phyloP scores from a whole-genome alignment of 2,797 vertebrate genomes.

The Balearica regulorum region DNA sequence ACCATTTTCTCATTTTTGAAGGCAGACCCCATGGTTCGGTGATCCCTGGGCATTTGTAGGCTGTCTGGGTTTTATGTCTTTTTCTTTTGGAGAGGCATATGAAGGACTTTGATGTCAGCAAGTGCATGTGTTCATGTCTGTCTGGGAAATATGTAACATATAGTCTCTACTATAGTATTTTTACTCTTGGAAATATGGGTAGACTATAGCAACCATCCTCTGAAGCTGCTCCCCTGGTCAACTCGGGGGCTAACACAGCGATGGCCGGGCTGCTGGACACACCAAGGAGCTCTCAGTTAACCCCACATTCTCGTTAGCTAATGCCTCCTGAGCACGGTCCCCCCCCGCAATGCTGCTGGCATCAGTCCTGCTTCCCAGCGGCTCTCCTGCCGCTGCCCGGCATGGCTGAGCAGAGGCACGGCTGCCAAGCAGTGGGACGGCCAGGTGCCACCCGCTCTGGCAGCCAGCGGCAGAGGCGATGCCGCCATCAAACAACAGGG shows the following conservation, averaged over 20 bases:
- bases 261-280: too few relatives aligned
- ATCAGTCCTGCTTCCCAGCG: accelerated
- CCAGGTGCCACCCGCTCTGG: too few relatives aligned
- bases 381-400: background rate
- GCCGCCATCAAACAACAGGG: background rate
- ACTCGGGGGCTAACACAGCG: accelerated
- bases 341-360: background rate
- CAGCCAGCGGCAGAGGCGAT: accelerated
- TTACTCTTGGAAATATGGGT: background rate
- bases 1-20: background rate
- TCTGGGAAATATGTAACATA: background rate
- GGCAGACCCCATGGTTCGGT: background rate
- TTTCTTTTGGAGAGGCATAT: background rate
- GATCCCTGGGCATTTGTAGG: background rate
- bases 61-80: background rate
- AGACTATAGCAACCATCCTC: background rate
- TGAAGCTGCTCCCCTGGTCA: background rate
- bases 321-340: accelerated
- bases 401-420: background rate
- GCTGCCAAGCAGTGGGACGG: accelerated
- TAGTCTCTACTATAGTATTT: background rate
- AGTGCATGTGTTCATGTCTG: accelerated
- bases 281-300: background rate
- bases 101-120: background rate
- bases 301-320: accelerated